Evolutionary conservation across 2,797 vertebrate genomes (phyloP).

Genomic region (Tragopan temminckii): DNA sequence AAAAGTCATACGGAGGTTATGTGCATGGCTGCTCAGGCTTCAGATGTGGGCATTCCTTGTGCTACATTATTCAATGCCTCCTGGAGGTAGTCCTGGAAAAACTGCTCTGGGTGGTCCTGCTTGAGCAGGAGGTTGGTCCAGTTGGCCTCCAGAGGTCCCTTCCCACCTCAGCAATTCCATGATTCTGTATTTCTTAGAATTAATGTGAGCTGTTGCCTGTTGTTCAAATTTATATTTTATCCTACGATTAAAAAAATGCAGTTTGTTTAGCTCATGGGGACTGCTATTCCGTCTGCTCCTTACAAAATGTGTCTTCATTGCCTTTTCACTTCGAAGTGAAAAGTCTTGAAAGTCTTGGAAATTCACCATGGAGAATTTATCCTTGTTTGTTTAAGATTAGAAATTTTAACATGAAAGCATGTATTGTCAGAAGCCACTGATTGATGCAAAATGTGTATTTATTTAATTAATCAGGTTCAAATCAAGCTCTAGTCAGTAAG

Average conservation of each 20-base stretch:
- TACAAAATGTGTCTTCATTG: background rate
- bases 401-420: background rate
- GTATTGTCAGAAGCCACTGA: background rate
- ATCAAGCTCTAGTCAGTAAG: background rate
- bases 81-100: background rate
- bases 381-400: background rate
- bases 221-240: background rate
- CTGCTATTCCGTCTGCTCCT: background rate
- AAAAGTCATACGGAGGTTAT: background rate
- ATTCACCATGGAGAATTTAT: background rate
- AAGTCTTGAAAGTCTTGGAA: background rate
- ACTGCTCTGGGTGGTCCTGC: background rate
- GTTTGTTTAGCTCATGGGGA: background rate
- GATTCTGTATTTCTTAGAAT: background rate
- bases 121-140: background rate
- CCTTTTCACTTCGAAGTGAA: background rate
- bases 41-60: fast-evolving
- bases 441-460: background rate
- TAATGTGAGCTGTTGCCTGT: background rate
- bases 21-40: background rate
- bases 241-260: background rate
- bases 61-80: background rate
- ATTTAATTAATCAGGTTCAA: background rate
- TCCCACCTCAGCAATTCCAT: background rate
- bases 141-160: background rate